Base-by-base conservation (phyloP, 53 echinoderm and acorn worm genomes). In the Hippasteria phrygiana region DNA sequence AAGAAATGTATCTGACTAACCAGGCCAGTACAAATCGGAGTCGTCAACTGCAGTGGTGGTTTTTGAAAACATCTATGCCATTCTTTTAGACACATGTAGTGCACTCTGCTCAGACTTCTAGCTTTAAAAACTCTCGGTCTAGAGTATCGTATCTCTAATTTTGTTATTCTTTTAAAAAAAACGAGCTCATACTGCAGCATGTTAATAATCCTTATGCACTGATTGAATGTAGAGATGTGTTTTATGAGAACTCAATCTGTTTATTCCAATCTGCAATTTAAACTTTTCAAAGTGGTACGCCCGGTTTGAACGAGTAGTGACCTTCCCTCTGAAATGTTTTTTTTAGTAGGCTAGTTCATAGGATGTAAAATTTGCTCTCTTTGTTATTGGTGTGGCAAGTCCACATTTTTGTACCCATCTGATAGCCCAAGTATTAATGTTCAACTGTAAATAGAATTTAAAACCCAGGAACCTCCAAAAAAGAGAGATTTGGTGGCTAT, bases 371-470 rank as follows among this genome's bases (percentile, higher is more conserved):
- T 51, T 69, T 69, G 65, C 37, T 50, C 42, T 66, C 70, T 85
- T 22, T 50, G 16, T 37, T 33, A 48, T 24, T 24, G 11, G 13
- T 70, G 66, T 40, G 82, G 41, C 82, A 64, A 45, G 82, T 64
- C 71, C 85, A 71, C 70, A 69, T 85, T 85, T 85, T 84, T 85
- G 13, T 69, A 69, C 48, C 36, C 41, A 35, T 69, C 51, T 34
- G 41, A 51, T 34, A 80, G 7, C 85, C 71, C 32, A 16, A 69
- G 70, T 53, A 53, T 70, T 85, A 85, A 70, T 54, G 48, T 71
- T 85, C 69, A 71, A 35, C 50, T 85, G 85, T 85, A 85, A 85
- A 85, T 85, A 85, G 45, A 85, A n/a, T 51, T 42, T 11, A 50
- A 50, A 75, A 46, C 31, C 6, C 0, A 75, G 50, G 24, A 27